Evolutionary conservation across 1,140 invertebrate genomes (phyloP).

Genomic region (Neuroterus valhalla): DNA sequence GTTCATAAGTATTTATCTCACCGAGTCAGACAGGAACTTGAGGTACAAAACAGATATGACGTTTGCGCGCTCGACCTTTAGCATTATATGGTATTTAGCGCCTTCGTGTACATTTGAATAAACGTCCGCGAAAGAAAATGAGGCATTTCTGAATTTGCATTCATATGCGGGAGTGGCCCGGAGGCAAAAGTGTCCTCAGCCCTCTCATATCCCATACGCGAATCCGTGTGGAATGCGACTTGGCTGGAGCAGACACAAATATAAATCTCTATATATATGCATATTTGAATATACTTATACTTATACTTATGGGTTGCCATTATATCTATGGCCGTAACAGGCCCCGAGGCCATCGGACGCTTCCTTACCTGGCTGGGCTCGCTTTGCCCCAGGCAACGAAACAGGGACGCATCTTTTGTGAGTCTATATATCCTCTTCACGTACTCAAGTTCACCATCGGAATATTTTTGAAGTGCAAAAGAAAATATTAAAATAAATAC

Average conservation of each 20-base stretch:
- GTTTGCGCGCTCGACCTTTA: constrained; percentile 41
- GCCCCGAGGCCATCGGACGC: constrained; percentile 40
- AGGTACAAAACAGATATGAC: constrained; percentile 15
- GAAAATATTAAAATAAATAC: not conserved
- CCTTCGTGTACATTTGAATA: constrained; percentile 37
- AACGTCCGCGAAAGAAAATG: constrained; percentile 41
- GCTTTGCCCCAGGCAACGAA: constrained; percentile 33
- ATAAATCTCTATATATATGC: constrained; percentile 29
- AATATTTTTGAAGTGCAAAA: too few species aligned
- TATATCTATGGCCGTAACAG: constrained; percentile 45
- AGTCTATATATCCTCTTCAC: constrained; percentile 32
- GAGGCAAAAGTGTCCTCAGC: constrained; percentile 27
- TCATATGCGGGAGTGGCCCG: constrained; percentile 35
- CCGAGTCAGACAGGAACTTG: constrained; percentile 11
- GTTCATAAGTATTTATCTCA: constrained; percentile 1
- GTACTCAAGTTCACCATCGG: not conserved
- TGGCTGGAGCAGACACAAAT: constrained; percentile 11
- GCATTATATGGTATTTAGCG: constrained; percentile 39
- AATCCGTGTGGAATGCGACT: constrained; percentile 40
- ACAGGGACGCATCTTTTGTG: constrained; percentile 37
- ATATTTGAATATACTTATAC: constrained; percentile 31
- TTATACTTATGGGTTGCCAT: constrained; percentile 10
- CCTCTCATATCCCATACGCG: constrained; percentile 33
- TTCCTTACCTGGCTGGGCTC: constrained; percentile 32
- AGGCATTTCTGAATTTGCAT: constrained; percentile 48